Evolutionary conservation across 2,888 invertebrate genomes (phyloP).

Genomic region (Saturnia pavonia): DNA sequence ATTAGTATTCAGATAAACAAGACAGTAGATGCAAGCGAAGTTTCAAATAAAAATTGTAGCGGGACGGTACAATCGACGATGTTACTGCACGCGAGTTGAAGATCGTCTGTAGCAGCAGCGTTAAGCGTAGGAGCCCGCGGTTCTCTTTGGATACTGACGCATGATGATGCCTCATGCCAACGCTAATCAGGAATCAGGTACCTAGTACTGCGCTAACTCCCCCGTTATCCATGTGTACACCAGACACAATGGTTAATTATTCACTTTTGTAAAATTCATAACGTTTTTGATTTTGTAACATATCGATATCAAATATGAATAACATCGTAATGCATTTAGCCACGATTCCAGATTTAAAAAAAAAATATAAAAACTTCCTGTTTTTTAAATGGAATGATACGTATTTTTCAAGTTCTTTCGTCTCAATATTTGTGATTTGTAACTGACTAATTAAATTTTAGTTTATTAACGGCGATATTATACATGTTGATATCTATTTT

Average conservation of each 20-base stretch:
- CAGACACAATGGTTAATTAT: conserved; percentile 1
- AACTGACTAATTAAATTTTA: too few species aligned
- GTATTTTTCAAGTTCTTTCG: too few species aligned
- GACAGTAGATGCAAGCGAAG: background rate
- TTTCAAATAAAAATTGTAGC: conserved; percentile 27
- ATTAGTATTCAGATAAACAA: conserved; percentile 1
- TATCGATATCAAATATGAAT: too few species aligned
- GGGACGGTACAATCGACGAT: conserved; percentile 34
- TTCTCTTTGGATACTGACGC: conserved; percentile 32
- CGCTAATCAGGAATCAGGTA: conserved; percentile 28
- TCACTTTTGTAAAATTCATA: background rate
- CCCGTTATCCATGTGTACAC: conserved; percentile 1
- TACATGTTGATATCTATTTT: too few species aligned
- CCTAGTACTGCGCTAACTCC: conserved; percentile 24
- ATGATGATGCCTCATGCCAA: conserved; percentile 43
- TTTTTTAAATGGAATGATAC: too few species aligned
- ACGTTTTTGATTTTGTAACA: background rate
- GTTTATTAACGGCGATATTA: too few species aligned
- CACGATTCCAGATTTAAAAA: too few species aligned
- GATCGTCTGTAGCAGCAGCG: conserved; percentile 37
- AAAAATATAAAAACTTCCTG: too few species aligned
- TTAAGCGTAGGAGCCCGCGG: background rate
- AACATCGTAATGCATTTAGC: too few species aligned
- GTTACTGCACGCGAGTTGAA: conserved; percentile 39
- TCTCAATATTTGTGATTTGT: too few species aligned